Percentiles rank a stretch among this genome's conserved stretches.
These are phyloP conservation scores for Erythrolamprus reginae DNA, from an alignment of 2,113 vertebrate genomes.

Conservation along the genomic window DNA sequence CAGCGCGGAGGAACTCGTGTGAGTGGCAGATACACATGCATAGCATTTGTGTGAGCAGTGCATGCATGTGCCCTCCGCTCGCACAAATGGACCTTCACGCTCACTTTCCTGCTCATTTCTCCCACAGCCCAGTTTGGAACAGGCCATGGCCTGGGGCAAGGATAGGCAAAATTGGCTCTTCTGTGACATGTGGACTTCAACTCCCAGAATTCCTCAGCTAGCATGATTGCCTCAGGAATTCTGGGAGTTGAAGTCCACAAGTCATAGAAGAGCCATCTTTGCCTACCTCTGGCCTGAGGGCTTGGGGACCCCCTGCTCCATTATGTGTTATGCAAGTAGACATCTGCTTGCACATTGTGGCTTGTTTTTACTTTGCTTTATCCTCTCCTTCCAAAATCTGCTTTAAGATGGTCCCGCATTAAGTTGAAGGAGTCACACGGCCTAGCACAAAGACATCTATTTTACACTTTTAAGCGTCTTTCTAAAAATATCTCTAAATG, in stretches of 20 bases:
- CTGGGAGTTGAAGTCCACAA: too few relatives aligned
- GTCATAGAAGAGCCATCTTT: too few relatives aligned
- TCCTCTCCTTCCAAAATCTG: neutral
- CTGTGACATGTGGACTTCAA: too few relatives aligned
- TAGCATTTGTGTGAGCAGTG: neutral
- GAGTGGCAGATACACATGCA: neutral
- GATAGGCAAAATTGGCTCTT: too few relatives aligned
- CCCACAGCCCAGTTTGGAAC: neutral
- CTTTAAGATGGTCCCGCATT: neutral
- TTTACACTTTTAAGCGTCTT: neutral
- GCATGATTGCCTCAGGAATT: too few relatives aligned
- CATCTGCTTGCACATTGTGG: too few relatives aligned
- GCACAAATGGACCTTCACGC: neutral
- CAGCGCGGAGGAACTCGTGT: rapidly evolving
- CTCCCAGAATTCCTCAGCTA: too few relatives aligned
- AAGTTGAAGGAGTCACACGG: neutral
- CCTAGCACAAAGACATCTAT: neutral
- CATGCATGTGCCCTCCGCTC: neutral
- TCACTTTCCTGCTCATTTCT: neutral
- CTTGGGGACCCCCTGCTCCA: neutral
- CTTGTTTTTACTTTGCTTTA: neutral
- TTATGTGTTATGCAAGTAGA: neutral
- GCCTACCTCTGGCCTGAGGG: too few relatives aligned
- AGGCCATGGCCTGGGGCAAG: neutral
- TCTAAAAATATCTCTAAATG: neutral